Evolutionary conservation across 1,140 invertebrate species (phyloP), one percentile per base, ranked within the genome.

Genomic region (Galendromus occidentalis): DNA sequence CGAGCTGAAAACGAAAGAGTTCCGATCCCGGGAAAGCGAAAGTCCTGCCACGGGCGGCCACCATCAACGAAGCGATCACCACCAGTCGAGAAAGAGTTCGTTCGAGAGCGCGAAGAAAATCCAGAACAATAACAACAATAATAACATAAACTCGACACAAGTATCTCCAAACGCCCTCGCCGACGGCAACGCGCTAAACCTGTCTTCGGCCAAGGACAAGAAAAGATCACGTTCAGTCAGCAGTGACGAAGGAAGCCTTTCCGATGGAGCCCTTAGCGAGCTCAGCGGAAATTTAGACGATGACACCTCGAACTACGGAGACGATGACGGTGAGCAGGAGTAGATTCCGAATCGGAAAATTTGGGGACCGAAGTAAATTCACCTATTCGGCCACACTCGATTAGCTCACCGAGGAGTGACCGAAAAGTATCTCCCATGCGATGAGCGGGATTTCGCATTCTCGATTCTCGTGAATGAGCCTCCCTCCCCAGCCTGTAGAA

Each of bases 291-390:
- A 59, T 33, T 2, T 29, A 17, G 33, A 59, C 22, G 51, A 59
- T 25, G 51, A 59, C 51, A 59, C 51, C 51, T 59, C 51, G 22
- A 59, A 59, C 33, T 59, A 59, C 51, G 51, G 51, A 59, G 51
- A 59, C 22, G 51, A 59, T 22, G 51, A 59, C 33, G 51, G 51
- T 59, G 0, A 25, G 51, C 33, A 47, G 18, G 6, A 47, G n/a
- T n/a, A n/a, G n/a, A n/a, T n/a, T n/a, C n/a, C n/a, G n/a, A n/a
- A n/a, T n/a, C n/a, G n/a, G n/a, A n/a, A n/a, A n/a, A n/a, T n/a
- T n/a, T n/a, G n/a, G n/a, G n/a, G n/a, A n/a, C n/a, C n/a, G n/a
- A n/a, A n/a, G n/a, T n/a, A n/a, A n/a, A n/a, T n/a, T n/a, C n/a
- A n/a, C n/a, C n/a, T n/a, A n/a, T n/a, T n/a, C n/a, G n/a, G n/a